These are phyloP conservation scores for Heliconius melpomene DNA, from an alignment of 1,140 invertebrate genomes.

Conservation along the genomic window DNA sequence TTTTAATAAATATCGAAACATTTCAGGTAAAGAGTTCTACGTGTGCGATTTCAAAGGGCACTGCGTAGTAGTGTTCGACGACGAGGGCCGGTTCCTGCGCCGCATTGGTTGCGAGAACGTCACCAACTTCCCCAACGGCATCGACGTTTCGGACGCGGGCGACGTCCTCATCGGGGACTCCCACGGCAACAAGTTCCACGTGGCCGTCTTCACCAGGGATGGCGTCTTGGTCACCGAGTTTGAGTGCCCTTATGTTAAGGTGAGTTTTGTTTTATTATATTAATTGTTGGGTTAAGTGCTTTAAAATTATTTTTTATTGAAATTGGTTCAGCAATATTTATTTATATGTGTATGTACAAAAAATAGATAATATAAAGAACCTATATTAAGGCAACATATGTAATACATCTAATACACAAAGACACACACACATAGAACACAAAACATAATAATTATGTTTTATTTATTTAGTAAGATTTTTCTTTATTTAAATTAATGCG, in stretches of 20 bases:
- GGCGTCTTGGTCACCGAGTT: conserved; percentile 95
- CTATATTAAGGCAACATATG: no score
- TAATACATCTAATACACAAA: no score
- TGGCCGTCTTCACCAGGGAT: conserved; percentile 94
- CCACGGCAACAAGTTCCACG: conserved; percentile 98
- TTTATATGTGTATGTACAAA: no score
- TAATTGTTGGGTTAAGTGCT: no score
- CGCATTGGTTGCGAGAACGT: conserved; percentile 97
- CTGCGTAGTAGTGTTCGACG: conserved; percentile 97
- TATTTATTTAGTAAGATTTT: no score
- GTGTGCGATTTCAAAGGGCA: conserved; percentile 99
- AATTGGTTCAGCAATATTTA: no score
- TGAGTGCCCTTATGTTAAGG: conserved; percentile 97
- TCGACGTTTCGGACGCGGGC: conserved; percentile 97
- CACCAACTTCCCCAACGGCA: conserved; percentile 98
- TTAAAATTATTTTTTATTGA: no score
- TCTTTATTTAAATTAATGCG: no score
- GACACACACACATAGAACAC: no score
- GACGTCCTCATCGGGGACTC: conserved; percentile 98
- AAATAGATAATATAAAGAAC: no score
- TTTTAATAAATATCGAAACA: background rate
- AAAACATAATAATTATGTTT: no score
- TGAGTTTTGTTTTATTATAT: conserved; percentile 49
- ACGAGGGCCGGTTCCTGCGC: conserved; percentile 93
- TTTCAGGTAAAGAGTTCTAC: conserved; percentile 95